Conservation (phyloP, 2,797 vertebrate genomes). For the Diglossa cyanea region DNA sequence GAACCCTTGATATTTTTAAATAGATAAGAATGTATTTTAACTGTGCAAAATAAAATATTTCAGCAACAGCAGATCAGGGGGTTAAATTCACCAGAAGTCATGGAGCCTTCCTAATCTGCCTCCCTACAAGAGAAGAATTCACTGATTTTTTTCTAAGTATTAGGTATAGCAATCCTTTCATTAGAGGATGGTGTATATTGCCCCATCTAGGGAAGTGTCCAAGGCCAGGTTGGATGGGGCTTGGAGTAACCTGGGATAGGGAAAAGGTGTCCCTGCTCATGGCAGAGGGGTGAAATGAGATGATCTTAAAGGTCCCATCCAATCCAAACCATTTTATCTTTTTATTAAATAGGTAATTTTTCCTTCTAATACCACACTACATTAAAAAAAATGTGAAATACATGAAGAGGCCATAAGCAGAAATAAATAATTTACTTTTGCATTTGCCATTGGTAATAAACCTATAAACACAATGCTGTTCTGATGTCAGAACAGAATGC, state of each 20-base stretch:
- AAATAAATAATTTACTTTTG: not conserved
- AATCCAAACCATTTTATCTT: not conserved
- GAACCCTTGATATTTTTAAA: not conserved
- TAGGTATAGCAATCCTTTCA: not conserved
- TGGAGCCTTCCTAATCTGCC: not conserved
- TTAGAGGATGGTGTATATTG: not conserved
- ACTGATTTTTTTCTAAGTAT: not conserved
- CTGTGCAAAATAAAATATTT: not conserved
- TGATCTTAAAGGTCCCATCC: not conserved
- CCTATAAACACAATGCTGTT: not conserved
- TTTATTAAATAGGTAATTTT: not conserved
- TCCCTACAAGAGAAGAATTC: not conserved
- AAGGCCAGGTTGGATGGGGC: not conserved
- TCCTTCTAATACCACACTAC: not conserved
- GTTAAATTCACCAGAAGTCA: not conserved
- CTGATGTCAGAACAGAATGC: not conserved
- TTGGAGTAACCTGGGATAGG: not conserved
- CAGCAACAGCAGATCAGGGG: not conserved
- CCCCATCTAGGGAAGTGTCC: not conserved
- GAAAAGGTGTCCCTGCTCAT: not conserved
- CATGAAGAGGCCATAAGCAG: not conserved
- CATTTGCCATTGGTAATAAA: not conserved
- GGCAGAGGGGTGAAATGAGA: not conserved
- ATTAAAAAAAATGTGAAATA: not conserved
- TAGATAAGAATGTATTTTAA: not conserved